Conservation (phyloP, 2,797 vertebrate genomes). For the Micromesistius poutassou region DNA sequence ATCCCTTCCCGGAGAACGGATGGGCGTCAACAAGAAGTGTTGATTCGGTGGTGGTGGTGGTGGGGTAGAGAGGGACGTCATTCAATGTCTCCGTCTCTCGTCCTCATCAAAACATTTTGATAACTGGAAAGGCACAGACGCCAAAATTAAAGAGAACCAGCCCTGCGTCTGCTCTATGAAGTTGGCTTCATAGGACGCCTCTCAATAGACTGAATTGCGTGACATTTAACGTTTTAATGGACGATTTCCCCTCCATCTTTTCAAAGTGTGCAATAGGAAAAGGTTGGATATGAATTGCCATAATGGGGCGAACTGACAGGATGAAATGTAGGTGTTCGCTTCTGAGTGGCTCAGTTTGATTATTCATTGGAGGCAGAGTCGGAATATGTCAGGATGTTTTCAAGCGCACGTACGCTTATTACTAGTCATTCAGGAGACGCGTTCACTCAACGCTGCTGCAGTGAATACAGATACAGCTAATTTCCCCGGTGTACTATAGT, state of each 20-base stretch:
- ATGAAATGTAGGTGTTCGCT: background rate
- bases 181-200: constrained; percentile 40
- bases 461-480: background rate
- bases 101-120: constrained; percentile 66
- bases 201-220: constrained; percentile 57
- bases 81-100: constrained; percentile 54
- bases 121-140: constrained; percentile 64
- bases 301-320: background rate
- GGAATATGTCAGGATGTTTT: background rate
- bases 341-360: too few species aligned
- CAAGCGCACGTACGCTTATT: background rate
- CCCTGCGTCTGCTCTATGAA: constrained; percentile 38
- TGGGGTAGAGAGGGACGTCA: constrained; percentile 59
- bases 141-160: constrained; percentile 30
- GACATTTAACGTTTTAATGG: constrained; percentile 65
- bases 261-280: constrained; percentile 10
- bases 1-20: constrained; percentile 43
- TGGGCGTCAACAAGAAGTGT: constrained; percentile 33
- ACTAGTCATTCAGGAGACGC: background rate
- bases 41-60: constrained; percentile 54
- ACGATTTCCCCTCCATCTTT: constrained; percentile 42
- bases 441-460: background rate
- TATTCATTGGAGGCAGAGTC: background rate
- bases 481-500: background rate
- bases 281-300: background rate